Evolutionary conservation across 2,113 vertebrate genomes (phyloP), one percentile per base, ranked within the genome.

Genomic region (Hystrix brachyura): DNA sequence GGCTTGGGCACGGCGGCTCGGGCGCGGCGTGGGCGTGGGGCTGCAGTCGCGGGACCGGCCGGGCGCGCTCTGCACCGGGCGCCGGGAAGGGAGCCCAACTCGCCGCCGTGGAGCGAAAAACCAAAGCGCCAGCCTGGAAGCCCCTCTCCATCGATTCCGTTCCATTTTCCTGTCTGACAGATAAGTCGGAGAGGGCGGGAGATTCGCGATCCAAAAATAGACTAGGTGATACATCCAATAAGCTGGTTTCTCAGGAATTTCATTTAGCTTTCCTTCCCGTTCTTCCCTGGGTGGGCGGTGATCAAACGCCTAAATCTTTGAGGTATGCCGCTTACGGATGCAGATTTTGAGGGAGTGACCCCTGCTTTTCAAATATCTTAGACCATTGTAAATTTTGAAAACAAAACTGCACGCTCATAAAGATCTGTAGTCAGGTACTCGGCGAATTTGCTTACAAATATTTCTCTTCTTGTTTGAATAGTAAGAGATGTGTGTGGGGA

Each of bases 111-210:
- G 43, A 65, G 17, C 21, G 48, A 29, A 95, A 97, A 97, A 95
- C 93, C 29, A 38, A 72, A 92, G 86, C 97, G 62, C 65, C 90
- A 97, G 96, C 43, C 90, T 79, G 65, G 34, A 55, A 97, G 91
- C 0, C 0, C 97, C 91, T 86, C 71, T 51, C 84, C 91, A 76
- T 93, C 60, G 93, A 94, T 88, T 84, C 96, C 65, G 34, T 97
- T 97, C 96, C 84, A 91, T 97, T 94, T 97, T 96, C 94, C 95
- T 96, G 90, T 93, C 97, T 94, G 94, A 94, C 96, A 96, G 92
- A 82, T 96, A 96, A 97, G 87, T 94, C 76, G 59, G 74, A 91
- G 95, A 97, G 96, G 94, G 92, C 92, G 94, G 96, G 96, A 94
- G 97, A 91, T 93, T 90, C 34, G 14, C 32, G 34, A 23, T 97